phyloP scores from a whole-genome alignment of 1,140 invertebrate genomes.

The Sitobion miscanthi region DNA sequence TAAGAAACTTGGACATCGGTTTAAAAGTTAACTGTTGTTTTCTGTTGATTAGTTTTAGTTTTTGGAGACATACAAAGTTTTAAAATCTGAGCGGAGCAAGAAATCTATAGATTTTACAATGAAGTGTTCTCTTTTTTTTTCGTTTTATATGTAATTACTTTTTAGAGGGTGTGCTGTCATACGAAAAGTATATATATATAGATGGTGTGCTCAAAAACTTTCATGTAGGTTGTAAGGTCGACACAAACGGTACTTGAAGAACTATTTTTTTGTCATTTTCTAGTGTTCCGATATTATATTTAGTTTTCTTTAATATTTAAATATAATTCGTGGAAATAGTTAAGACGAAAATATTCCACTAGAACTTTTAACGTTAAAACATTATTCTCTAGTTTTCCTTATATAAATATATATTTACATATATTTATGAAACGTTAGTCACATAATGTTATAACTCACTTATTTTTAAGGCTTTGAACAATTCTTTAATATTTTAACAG shows the following conservation, averaged over 20 bases:
- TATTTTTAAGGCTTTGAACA: neutral
- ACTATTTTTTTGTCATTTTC: neutral
- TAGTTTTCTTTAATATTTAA: neutral
- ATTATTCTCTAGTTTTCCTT: neutral
- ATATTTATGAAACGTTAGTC: neutral
- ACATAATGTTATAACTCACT: neutral
- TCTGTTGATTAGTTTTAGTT: conserved; percentile 40
- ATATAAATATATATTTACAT: neutral
- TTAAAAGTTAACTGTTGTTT: conserved; percentile 12
- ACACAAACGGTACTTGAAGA: neutral
- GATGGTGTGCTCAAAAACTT: neutral
- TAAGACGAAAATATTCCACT: neutral
- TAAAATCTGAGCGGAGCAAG: neutral
- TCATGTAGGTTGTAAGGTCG: neutral
- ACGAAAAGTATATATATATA: too few species aligned
- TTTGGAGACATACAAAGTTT: neutral
- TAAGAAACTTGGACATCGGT: neutral
- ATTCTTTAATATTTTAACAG: neutral
- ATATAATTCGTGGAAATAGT: neutral
- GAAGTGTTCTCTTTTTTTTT: neutral
- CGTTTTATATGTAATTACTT: neutral
- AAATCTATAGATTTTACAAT: neutral
- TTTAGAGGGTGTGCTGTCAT: neutral
- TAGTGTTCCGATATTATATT: neutral
- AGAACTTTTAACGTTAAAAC: neutral